These are phyloP conservation scores for Uloborus plumipes DNA, from an alignment of 2,888 invertebrate genomes.

Conservation along the genomic window DNA sequence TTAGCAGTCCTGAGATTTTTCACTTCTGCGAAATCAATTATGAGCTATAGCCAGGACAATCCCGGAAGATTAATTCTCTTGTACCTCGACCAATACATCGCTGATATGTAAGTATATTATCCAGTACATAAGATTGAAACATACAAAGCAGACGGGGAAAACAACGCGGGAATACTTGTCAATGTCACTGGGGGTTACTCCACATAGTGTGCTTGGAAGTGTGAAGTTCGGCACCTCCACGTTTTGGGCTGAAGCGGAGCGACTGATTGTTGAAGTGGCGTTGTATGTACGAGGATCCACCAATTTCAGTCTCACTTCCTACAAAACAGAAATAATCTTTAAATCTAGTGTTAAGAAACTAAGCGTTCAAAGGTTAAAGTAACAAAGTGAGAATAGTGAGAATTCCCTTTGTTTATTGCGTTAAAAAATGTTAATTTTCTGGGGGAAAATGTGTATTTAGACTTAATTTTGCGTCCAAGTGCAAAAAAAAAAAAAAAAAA, in stretches of 20 bases:
- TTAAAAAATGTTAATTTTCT: neutral
- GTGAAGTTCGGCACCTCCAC: constrained; percentile 46
- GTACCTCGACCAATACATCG: constrained; percentile 85
- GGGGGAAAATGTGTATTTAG: neutral
- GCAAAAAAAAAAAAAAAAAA: no score
- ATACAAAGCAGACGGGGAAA: constrained; percentile 97
- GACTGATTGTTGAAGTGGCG: constrained; percentile 48
- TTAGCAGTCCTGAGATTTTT: neutral
- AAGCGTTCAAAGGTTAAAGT: neutral
- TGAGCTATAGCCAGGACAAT: neutral
- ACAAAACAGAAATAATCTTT: neutral
- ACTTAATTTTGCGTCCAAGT: neutral
- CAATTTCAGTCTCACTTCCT: constrained; percentile 61
- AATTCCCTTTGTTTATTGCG: neutral
- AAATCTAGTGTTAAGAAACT: neutral
- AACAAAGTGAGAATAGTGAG: neutral
- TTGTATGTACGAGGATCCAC: constrained; percentile 53
- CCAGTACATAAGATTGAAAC: constrained; percentile 99
- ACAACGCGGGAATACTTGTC: constrained; percentile 99
- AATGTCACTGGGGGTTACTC: constrained; percentile 95
- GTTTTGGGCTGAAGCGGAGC: constrained; percentile 50
- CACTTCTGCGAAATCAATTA: neutral
- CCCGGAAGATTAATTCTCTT: constrained; percentile 34
- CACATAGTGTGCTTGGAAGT: constrained; percentile 73
- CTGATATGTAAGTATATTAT: constrained; percentile 96